Conservation (phyloP, 2,797 vertebrate species). For the Dryobates pubescens region DNA sequence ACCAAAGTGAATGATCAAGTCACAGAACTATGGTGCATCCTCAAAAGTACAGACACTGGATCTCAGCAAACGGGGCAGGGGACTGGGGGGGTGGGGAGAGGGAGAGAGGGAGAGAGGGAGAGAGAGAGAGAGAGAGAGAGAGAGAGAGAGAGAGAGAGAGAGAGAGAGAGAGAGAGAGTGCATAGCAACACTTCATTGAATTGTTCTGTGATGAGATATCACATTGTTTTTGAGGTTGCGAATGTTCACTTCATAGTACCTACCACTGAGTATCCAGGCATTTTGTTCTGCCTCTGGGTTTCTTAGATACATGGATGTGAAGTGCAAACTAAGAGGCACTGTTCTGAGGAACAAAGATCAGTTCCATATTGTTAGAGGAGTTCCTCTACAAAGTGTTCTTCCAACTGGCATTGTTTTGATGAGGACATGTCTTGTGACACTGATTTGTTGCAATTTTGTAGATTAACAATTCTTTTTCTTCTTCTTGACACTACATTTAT, state of each 20-base stretch:
- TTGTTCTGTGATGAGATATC: neutral
- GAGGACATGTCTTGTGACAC: neutral
- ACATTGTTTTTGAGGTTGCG: neutral
- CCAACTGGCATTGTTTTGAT: neutral
- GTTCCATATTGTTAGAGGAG: neutral
- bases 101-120: no score
- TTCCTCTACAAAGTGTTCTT: neutral
- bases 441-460: conserved; percentile 21
- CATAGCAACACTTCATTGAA: neutral
- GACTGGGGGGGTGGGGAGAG: no score
- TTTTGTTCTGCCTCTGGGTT: neutral
- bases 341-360: neutral
- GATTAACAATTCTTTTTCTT: neutral
- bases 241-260: neutral
- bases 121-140: neutral
- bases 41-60: neutral
- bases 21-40: neutral
- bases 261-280: neutral
- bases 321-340: neutral
- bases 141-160: no score
- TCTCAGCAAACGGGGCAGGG: neutral
- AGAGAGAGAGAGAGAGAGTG: neutral
- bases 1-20: neutral
- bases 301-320: neutral
- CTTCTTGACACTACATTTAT: neutral